A percentile compares a stretch with the other conserved stretches of the same genome.
These are phyloP conservation scores for Rhineura floridana DNA, from an alignment of 2,113 vertebrate species.

Conservation along the genomic window DNA sequence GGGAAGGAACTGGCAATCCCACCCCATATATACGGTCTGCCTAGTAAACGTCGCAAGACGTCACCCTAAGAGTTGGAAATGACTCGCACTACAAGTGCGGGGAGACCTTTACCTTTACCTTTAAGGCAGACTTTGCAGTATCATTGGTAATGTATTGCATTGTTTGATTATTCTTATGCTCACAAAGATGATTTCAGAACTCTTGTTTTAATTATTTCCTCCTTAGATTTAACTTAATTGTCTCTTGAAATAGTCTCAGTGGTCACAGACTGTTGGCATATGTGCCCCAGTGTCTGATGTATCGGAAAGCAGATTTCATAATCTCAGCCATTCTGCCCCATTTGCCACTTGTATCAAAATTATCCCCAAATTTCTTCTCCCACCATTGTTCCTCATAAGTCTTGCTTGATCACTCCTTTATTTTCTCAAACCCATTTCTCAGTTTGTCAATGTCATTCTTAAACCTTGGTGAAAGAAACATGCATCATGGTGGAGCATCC, in stretches of 20 bases:
- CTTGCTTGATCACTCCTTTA: background rate
- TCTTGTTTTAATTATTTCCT: background rate
- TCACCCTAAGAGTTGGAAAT: no score
- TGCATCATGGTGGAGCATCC: background rate
- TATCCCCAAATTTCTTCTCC: background rate
- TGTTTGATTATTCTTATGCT: background rate
- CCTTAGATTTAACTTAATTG: constrained; percentile 13
- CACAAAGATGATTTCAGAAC: background rate
- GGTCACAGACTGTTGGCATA: constrained; percentile 2
- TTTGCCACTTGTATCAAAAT: constrained; percentile 3
- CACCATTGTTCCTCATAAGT: background rate
- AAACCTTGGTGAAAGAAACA: background rate
- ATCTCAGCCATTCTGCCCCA: background rate
- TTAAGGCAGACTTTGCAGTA: background rate
- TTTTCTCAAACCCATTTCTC: background rate
- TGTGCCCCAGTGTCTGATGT: background rate
- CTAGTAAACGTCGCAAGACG: no score
- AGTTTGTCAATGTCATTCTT: background rate
- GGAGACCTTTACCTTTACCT: no score
- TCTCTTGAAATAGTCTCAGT: background rate
- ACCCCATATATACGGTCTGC: no score
- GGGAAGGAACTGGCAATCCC: no score
- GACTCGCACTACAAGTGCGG: no score
- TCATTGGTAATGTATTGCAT: constrained; percentile 2
- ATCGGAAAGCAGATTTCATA: constrained; percentile 13